Percentiles rank a stretch among this genome's conserved stretches.
phyloP scores from a whole-genome alignment of 2,888 invertebrate genomes.

The Autographa gamma region DNA sequence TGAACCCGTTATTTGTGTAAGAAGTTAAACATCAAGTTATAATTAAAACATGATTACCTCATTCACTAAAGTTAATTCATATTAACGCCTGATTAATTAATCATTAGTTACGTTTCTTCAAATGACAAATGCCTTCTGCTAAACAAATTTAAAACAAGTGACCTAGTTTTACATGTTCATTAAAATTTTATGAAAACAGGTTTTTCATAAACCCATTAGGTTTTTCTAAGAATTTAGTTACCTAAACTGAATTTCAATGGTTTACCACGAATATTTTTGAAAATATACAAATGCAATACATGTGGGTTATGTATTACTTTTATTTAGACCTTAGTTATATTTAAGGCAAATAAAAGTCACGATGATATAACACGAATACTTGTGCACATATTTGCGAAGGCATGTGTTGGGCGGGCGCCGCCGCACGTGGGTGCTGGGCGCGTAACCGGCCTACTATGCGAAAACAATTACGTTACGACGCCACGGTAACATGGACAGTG shows the following conservation, averaged over 20 bases:
- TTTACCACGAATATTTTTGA: background rate
- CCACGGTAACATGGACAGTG: conserved; percentile 32
- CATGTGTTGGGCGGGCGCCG: conserved; percentile 54
- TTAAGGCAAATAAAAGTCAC: conserved; percentile 44
- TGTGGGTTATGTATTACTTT: background rate
- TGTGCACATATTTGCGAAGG: conserved; percentile 50
- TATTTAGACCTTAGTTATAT: conserved; percentile 9
- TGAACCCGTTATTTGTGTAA: background rate
- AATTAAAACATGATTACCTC: background rate
- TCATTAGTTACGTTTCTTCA: background rate
- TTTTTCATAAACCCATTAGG: background rate
- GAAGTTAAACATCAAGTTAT: background rate
- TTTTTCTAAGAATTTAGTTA: background rate
- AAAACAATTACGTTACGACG: conserved; percentile 56
- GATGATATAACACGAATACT: conserved; percentile 45
- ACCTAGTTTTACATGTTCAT: background rate
- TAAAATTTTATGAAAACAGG: background rate
- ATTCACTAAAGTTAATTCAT: background rate
- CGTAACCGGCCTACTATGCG: conserved; percentile 61
- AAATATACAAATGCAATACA: background rate
- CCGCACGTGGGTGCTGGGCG: conserved; percentile 56
- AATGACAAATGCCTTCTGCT: background rate
- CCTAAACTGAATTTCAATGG: background rate
- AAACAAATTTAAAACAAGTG: conserved; percentile 1
- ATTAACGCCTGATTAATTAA: background rate